These are phyloP conservation scores for Trogon surrucura DNA, from an alignment of 2,113 vertebrate genomes.

Conservation along the genomic window DNA sequence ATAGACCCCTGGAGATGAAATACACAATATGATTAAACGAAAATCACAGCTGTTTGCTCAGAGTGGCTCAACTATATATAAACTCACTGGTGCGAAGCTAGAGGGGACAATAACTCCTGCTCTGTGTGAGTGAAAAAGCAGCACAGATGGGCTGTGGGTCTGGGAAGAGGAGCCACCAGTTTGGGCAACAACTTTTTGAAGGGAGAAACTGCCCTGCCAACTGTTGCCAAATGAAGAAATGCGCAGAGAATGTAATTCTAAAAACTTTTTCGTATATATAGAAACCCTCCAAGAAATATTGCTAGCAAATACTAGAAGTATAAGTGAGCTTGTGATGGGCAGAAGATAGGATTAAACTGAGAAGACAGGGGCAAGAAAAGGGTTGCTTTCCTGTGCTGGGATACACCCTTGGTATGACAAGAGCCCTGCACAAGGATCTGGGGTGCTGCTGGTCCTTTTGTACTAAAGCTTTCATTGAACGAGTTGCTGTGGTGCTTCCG, in stretches of 20 bases:
- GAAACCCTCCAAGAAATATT: neutral
- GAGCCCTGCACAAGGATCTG: neutral
- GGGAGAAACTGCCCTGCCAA: neutral
- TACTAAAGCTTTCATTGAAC: neutral
- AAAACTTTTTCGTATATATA: neutral
- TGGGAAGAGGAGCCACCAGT: neutral
- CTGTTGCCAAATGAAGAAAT: neutral
- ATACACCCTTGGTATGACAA: neutral
- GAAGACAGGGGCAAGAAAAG: neutral
- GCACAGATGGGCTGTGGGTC: neutral
- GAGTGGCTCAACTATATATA: neutral
- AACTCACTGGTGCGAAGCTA: neutral
- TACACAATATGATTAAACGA: rapidly evolving
- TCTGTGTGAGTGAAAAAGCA: rapidly evolving
- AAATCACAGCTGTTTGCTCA: neutral
- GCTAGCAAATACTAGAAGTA: neutral
- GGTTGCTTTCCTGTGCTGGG: neutral
- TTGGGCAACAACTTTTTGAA: neutral
- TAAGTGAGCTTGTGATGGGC: neutral
- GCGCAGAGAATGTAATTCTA: neutral
- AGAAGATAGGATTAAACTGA: neutral
- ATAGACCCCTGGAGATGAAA: neutral
- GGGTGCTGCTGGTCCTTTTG: neutral
- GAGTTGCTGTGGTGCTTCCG: rapidly evolving
- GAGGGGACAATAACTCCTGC: neutral